A percentile compares a stretch with the other conserved stretches of the same genome.
These are phyloP conservation scores for Leucoma salicis DNA, from an alignment of 2,888 invertebrate genomes.

Conservation along the genomic window DNA sequence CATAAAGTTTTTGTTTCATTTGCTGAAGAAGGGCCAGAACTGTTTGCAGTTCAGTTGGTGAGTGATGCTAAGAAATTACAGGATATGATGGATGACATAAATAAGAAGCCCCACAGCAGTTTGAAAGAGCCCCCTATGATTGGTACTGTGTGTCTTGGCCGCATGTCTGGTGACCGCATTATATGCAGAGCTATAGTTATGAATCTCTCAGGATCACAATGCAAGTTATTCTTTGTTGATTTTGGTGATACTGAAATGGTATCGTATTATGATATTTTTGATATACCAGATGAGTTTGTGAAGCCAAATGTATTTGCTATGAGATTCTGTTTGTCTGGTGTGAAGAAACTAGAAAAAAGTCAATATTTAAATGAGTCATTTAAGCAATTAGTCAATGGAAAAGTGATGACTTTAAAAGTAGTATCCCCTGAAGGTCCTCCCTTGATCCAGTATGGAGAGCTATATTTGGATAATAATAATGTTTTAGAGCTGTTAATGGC, in stretches of 20 bases:
- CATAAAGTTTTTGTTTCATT: constrained; percentile 88
- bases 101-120: constrained; percentile 82
- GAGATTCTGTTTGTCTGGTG: constrained; percentile 87
- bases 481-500: constrained; percentile 81
- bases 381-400: constrained; percentile 84
- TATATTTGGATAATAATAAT: constrained; percentile 83
- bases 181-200: constrained; percentile 90
- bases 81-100: constrained; percentile 88
- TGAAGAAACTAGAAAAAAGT: constrained; percentile 83
- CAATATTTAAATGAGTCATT: constrained; percentile 86
- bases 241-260: constrained; percentile 90
- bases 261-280: constrained; percentile 86
- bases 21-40: constrained; percentile 90
- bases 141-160: constrained; percentile 89
- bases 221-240: constrained; percentile 90
- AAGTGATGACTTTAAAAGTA: constrained; percentile 85
- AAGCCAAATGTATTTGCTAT: constrained; percentile 88
- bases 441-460: constrained; percentile 88
- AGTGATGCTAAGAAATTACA: constrained; percentile 82
- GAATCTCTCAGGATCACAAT: constrained; percentile 86
- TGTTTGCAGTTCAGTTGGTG: constrained; percentile 89
- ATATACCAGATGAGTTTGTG: constrained; percentile 88
- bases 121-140: constrained; percentile 86
- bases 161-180: constrained; percentile 85
- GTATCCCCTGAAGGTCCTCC: constrained; percentile 86